Evolutionary conservation across 35 echinoderm and acorn worm species (phyloP), one percentile per base, ranked within the genome.

Genomic region (Amphiura filiformis): DNA sequence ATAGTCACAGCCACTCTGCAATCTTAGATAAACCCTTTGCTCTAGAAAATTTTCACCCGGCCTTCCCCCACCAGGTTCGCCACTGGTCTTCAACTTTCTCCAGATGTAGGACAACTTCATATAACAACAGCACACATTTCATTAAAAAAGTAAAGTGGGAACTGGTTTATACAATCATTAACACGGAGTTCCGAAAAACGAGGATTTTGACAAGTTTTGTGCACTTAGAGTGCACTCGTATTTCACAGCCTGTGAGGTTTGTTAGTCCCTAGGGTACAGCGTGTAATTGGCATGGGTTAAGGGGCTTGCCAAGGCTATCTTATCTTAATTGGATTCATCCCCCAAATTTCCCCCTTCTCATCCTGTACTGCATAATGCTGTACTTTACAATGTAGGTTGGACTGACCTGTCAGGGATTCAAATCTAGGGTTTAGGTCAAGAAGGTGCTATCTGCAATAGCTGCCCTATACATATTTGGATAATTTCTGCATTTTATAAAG

Each of bases 311-410:
- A 30, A 70, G 61, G 61, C 61, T 70, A 70, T 70, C 61, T 70
- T 70, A 70, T 70, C 61, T 70, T 70, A 70, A 70, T 70, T 70
- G 61, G 61, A 26, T 11, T 70, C 61, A 70, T 70, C 61, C 61
- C 61, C 61, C 61, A 70, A 70, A 70, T 70, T 70, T 70, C 61
- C 61, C 28, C 61, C 41, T 47, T 18, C 61, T 70, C 61, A 70
- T 70, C 61, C 61, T 18, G 61, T 70, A 23, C 61, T 15, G 61
- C 28, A 70, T 23, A 70, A 70, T 11, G 61, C 41, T 70, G 61
- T 70, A 70, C 61, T 70, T 70, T 70, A 30, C 61, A 30, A 70
- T 70, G 61, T 70, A 70, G 61, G 61, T 70, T 70, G 17, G 41
- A n/a, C 2, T 70, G 61, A 70, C 61, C 61, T 70, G 61, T 30